phyloP scores from a whole-genome alignment of 2,113 vertebrate species.

The Guaruba guarouba region DNA sequence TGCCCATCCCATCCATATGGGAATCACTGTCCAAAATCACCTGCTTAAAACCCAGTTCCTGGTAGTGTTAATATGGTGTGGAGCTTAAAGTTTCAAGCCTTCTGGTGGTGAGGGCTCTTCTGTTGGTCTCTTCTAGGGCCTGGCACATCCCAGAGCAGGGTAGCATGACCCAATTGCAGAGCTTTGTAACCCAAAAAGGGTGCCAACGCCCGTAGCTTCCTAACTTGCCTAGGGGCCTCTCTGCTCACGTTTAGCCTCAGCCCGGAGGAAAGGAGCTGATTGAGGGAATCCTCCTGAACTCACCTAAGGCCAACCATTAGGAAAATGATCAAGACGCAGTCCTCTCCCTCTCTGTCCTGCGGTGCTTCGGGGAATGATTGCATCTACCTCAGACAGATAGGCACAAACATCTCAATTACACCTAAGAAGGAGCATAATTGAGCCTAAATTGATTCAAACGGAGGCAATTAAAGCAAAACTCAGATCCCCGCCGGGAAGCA shows the following conservation, averaged over 20 bases:
- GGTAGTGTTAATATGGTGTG: accelerated
- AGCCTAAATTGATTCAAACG: slow-evolving; percentile 72
- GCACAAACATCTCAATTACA: slow-evolving; percentile 66
- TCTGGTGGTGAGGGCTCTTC: background rate
- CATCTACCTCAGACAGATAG: background rate
- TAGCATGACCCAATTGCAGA: background rate
- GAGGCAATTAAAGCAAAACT: slow-evolving; percentile 76
- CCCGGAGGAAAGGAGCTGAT: background rate
- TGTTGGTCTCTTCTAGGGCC: background rate
- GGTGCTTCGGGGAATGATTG: background rate
- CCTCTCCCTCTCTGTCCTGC: background rate
- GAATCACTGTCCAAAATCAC: background rate
- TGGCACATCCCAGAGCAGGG: background rate
- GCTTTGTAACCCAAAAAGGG: background rate
- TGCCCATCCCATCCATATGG: background rate
- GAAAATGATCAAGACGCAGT: background rate
- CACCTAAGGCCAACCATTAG: background rate
- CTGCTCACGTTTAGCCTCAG: background rate
- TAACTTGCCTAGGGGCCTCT: background rate
- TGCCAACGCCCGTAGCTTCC: background rate
- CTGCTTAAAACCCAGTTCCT: background rate
- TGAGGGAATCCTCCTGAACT: background rate
- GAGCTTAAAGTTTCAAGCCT: background rate
- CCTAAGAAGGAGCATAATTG: slow-evolving; percentile 69
- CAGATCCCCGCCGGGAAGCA: slow-evolving; percentile 60